Evolutionary conservation across 64 coral and sea anemone genomes (phyloP).

Genomic region (Stichodactyla helianthus): DNA sequence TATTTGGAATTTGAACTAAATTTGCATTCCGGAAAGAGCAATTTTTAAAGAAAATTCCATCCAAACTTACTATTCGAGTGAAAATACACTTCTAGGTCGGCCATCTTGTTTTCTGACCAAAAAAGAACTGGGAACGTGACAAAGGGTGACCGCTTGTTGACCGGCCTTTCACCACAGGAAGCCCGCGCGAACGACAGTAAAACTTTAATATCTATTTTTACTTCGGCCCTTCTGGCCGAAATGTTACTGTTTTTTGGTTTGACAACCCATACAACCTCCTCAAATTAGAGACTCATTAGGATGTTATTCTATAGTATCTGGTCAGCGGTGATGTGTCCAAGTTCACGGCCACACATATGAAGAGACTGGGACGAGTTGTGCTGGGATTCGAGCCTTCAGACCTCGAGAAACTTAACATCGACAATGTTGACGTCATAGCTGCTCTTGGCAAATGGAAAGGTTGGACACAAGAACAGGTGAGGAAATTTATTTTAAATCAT

Average conservation of each 20-base stretch:
- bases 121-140: too few relatives aligned
- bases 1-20: too few relatives aligned
- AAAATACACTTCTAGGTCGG: too few relatives aligned
- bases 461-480: slow-evolving; percentile 89
- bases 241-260: not conserved
- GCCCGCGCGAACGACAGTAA: too few relatives aligned
- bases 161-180: too few relatives aligned
- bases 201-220: too few relatives aligned
- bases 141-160: too few relatives aligned
- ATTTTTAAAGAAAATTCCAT: too few relatives aligned
- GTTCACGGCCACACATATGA: slow-evolving; percentile 56
- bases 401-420: slow-evolving; percentile 84
- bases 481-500: not conserved
- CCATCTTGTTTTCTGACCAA: too few relatives aligned
- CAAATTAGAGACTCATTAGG: not conserved
- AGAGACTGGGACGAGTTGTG: slow-evolving; percentile 79
- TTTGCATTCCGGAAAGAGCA: too few relatives aligned
- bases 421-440: slow-evolving; percentile 77
- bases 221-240: too few relatives aligned
- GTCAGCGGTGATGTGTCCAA: slow-evolving; percentile 51
- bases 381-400: slow-evolving; percentile 70
- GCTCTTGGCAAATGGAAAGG: slow-evolving; percentile 86
- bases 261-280: not conserved
- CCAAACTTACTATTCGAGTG: too few relatives aligned
- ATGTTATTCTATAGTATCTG: slow-evolving; percentile 32